Evolutionary conservation across 2,797 vertebrate species (phyloP), one percentile per base, ranked within the genome.

Genomic region (Loriculus beryllinus): DNA sequence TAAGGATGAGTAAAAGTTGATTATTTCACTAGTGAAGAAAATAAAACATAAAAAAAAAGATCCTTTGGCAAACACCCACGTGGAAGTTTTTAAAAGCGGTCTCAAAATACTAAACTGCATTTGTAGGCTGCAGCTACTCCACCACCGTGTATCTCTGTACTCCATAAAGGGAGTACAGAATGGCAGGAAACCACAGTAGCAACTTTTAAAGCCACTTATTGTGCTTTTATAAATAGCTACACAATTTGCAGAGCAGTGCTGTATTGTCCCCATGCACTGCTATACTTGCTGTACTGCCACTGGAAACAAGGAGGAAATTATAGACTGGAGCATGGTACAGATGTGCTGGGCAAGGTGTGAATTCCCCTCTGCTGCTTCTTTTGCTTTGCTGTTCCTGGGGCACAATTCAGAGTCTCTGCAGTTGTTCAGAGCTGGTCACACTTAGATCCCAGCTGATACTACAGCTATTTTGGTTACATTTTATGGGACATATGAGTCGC

Each of bases 31-130:
- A 74, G 64, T 37, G 47, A 67, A 75, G 65, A 88, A 94, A 89
- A 85, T 59, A 69, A 76, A 47, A 47, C 18, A 23, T 12, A 23
- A 71, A 56, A 60, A 56, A 60, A 60, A 60, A 51, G 12, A 77
- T 92, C 45, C 37, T 78, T 93, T 88, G 69, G 67, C 83, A 86
- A 88, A 95, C 93, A 85, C 92, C 88, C 92, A 95, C 88, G 13
- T 17, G 51, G 28, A 64, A 79, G 60, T 56, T 95, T 91, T 96
- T 80, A 93, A 94, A 93, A 92, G 93, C 88, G 79, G 67, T 56
- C 70, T 95, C 74, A 56, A 91, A 83, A 86, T 86, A 65, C 56
- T 77, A 37, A 95, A 86, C 71, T 88, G 78, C 63, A 67, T 92
- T 86, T 88, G 64, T 80, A 40, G 90, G 94, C 60, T 95, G 92